phyloP scores from a whole-genome alignment of 2,888 invertebrate species.

The Clistopyga incitator region DNA sequence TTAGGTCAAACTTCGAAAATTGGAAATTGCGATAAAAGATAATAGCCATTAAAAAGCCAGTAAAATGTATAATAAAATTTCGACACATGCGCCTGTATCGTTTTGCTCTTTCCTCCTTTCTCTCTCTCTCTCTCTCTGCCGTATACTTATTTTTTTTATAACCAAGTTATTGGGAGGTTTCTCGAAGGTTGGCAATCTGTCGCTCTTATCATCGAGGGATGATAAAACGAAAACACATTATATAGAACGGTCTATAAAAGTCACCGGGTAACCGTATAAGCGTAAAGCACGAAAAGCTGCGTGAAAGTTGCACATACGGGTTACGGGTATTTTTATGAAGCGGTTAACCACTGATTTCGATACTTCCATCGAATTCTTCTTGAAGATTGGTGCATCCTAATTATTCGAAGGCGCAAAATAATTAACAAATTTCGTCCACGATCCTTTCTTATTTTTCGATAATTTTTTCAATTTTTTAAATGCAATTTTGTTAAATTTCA shows the following conservation, averaged over 20 bases:
- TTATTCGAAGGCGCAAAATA: neutral
- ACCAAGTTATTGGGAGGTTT: slow-evolving; percentile 38
- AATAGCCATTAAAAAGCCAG: no score
- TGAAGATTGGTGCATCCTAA: neutral
- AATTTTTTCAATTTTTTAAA: no score
- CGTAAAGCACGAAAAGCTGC: neutral
- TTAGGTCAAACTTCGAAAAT: no score
- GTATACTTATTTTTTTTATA: no score
- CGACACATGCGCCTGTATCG: no score
- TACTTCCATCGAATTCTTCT: neutral
- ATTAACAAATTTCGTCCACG: no score
- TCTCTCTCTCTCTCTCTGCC: no score
- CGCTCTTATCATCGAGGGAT: slow-evolving; percentile 29
- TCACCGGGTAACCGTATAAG: slow-evolving; percentile 1
- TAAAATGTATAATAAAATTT: no score
- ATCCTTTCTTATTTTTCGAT: no score
- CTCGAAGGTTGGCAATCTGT: slow-evolving; percentile 30
- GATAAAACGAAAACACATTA: slow-evolving; percentile 7
- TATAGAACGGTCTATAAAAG: slow-evolving; percentile 1
- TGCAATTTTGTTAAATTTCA: neutral
- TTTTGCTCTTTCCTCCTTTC: no score
- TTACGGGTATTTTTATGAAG: neutral
- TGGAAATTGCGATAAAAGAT: no score
- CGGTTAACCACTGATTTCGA: neutral
- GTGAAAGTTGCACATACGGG: neutral